Evolutionary conservation across 2,888 invertebrate species (phyloP).

Genomic region (Folsomia manolachei): DNA sequence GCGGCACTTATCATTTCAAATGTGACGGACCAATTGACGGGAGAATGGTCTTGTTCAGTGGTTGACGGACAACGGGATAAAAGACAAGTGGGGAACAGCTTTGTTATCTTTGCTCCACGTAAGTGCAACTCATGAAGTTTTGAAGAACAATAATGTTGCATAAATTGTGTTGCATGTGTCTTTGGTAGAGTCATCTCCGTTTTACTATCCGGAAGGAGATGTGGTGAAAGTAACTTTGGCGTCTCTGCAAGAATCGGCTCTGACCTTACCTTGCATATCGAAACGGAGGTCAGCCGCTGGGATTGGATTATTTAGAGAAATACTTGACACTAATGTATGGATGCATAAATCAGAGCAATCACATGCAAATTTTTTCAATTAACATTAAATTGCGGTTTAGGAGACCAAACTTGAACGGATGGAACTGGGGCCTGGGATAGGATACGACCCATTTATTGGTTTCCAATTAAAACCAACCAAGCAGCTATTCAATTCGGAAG

Average conservation of each 20-base stretch:
- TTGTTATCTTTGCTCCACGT: slow-evolving; percentile 41
- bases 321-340: too few species aligned
- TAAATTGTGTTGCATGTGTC: neutral
- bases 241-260: slow-evolving; percentile 8
- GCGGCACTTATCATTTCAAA: slow-evolving; percentile 33
- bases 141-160: neutral
- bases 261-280: slow-evolving; percentile 33
- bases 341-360: too few species aligned
- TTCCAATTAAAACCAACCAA: slow-evolving; percentile 15
- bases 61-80: slow-evolving; percentile 13
- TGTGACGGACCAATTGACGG: slow-evolving; percentile 37
- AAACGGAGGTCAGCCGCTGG: slow-evolving; percentile 21
- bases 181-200: slow-evolving; percentile 26
- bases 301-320: slow-evolving; percentile 17
- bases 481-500: neutral
- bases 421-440: slow-evolving; percentile 3
- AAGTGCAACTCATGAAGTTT: neutral
- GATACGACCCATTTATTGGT: slow-evolving; percentile 20
- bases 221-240: slow-evolving; percentile 33
- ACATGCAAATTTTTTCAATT: too few species aligned
- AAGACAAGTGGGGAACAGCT: slow-evolving; percentile 19
- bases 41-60: slow-evolving; percentile 33
- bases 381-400: neutral
- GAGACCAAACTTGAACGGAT: neutral
- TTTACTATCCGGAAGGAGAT: slow-evolving; percentile 27